Evolutionary conservation across 2,113 vertebrate species (phyloP).

Genomic region (Grammomys surdaster): DNA sequence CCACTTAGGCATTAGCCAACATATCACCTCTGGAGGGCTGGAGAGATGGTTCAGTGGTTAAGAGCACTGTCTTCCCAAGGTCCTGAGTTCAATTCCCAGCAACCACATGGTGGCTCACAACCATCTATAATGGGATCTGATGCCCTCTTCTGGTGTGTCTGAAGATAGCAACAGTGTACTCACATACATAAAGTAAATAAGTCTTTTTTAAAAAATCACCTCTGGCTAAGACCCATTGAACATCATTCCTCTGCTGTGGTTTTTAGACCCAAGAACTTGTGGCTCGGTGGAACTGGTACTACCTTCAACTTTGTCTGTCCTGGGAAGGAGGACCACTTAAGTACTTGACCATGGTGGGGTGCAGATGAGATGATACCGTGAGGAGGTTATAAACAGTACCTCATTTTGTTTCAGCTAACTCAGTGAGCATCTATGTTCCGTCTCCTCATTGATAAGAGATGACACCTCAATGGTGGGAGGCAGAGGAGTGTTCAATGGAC

Average conservation of each 20-base stretch:
- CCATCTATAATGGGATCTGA: too few relatives aligned
- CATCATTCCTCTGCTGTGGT: not conserved
- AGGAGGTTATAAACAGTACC: not conserved
- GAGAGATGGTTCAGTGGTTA: too few relatives aligned
- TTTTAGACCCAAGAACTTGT: not conserved
- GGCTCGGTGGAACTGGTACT: not conserved
- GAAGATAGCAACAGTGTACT: too few relatives aligned
- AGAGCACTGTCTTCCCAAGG: too few relatives aligned
- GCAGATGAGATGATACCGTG: not conserved
- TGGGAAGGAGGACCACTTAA: not conserved
- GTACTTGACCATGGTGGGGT: not conserved
- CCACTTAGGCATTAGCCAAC: not conserved
- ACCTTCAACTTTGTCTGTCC: not conserved
- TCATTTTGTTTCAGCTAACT: constrained; percentile 15
- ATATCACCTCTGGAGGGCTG: not conserved
- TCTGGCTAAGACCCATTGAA: not conserved
- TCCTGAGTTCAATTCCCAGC: too few relatives aligned
- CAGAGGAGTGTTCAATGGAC: not conserved
- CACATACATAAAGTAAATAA: too few relatives aligned
- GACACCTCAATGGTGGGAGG: not conserved
- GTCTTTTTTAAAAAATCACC: not conserved
- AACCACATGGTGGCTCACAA: too few relatives aligned
- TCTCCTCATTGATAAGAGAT: not conserved
- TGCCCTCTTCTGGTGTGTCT: too few relatives aligned
- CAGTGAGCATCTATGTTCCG: not conserved